These are phyloP conservation scores for Hippocampus kuda DNA, from an alignment of 2,797 vertebrate genomes.

Conservation along the genomic window DNA sequence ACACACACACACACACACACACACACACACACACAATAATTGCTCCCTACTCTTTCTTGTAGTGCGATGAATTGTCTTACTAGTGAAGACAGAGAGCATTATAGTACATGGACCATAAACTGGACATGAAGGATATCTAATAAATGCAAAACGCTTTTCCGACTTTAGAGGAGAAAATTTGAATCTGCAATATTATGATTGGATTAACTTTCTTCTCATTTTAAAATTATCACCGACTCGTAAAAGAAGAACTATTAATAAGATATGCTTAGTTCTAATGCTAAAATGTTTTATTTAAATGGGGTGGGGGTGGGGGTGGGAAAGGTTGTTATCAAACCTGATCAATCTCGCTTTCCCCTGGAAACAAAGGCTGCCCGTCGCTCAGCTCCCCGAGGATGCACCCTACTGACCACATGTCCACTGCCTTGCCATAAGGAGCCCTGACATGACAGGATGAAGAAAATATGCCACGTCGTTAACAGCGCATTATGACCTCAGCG, in stretches of 20 bases:
- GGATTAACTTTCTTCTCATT: not conserved
- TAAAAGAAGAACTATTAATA: not conserved
- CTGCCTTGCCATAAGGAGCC: slow-evolving; percentile 93
- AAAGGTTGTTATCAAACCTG: slow-evolving; percentile 61
- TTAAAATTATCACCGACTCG: not conserved
- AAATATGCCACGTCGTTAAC: not conserved
- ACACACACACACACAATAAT: no score
- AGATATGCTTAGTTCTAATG: not conserved
- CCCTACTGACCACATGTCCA: slow-evolving; percentile 99
- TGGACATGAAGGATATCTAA: not conserved
- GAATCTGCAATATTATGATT: not conserved
- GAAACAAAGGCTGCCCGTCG: slow-evolving; percentile 94
- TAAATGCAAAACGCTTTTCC: not conserved
- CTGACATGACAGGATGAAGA: slow-evolving; percentile 58
- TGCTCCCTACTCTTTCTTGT: no score
- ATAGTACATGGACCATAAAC: no score
- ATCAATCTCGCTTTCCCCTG: slow-evolving; percentile 98
- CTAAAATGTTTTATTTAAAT: not conserved
- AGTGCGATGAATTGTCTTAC: no score
- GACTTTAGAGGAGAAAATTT: not conserved
- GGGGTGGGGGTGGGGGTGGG: not conserved
- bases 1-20: no score
- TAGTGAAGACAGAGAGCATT: no score
- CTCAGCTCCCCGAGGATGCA: slow-evolving; percentile 97
- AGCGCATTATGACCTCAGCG: slow-evolving; percentile 7